phyloP scores from a whole-genome alignment of 2,888 invertebrate species.

The Ophioninae sp. region DNA sequence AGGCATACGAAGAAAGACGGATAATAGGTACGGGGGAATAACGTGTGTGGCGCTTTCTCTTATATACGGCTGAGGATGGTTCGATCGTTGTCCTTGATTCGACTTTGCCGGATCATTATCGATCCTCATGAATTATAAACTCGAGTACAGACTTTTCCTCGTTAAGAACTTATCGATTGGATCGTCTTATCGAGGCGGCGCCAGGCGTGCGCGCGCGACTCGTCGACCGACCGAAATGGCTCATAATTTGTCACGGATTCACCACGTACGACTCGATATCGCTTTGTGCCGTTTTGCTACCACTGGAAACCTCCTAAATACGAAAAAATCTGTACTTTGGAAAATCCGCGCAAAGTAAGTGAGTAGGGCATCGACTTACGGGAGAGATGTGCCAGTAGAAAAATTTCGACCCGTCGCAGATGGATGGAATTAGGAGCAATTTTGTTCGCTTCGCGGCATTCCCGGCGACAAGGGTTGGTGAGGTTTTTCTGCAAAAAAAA shows the following conservation, averaged over 20 bases:
- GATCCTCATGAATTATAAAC: slow-evolving; percentile 73
- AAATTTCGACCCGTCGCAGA: no score
- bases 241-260: slow-evolving; percentile 11
- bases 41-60: slow-evolving; percentile 41
- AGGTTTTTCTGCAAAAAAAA: no score
- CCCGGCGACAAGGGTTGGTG: no score
- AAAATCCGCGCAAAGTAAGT: no score
- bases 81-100: slow-evolving; percentile 37
- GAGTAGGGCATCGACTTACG: no score
- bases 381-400: no score
- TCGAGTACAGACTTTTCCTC: slow-evolving; percentile 68
- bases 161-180: slow-evolving; percentile 73
- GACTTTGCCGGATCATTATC: slow-evolving; percentile 67
- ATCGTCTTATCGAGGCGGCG: slow-evolving; percentile 66
- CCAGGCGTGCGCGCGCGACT: slow-evolving; percentile 27
- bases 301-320: not conserved
- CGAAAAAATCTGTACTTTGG: not conserved
- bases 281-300: not conserved
- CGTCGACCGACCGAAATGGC: slow-evolving; percentile 34
- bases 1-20: slow-evolving; percentile 28
- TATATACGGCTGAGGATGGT: slow-evolving; percentile 24
- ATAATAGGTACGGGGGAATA: slow-evolving; percentile 36
- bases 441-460: no score
- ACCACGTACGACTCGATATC: slow-evolving; percentile 6
- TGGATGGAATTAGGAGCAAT: no score